phyloP scores from a whole-genome alignment of 2,888 invertebrate species.

The Onchidella celtica region DNA sequence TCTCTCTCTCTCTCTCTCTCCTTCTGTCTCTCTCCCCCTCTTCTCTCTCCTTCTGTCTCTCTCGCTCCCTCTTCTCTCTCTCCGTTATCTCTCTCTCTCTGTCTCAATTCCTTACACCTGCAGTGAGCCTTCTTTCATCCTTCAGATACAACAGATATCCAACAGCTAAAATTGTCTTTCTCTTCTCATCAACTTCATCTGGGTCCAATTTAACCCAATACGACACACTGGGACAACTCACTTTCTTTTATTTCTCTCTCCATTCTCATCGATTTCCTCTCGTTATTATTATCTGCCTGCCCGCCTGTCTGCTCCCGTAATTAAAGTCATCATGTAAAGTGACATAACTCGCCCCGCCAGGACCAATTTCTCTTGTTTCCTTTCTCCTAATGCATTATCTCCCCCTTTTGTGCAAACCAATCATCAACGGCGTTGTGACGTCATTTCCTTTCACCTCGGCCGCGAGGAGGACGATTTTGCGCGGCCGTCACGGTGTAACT shows the following conservation, averaged over 20 bases:
- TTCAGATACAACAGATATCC: not conserved
- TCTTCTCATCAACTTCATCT: not conserved
- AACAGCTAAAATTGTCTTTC: no score
- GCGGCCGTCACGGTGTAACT: not conserved
- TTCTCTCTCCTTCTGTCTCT: not conserved
- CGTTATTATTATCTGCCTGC: not conserved
- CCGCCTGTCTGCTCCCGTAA: not conserved
- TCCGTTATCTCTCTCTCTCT: not conserved
- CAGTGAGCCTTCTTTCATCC: not conserved
- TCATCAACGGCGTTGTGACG: not conserved
- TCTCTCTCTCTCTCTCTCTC: not conserved
- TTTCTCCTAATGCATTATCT: not conserved
- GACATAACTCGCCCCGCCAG: not conserved
- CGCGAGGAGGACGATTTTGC: not conserved
- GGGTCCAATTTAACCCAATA: not conserved
- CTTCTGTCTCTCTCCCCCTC: not conserved
- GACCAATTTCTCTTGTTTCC: not conserved
- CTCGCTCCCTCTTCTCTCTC: not conserved
- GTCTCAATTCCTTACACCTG: not conserved
- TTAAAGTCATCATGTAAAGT: not conserved
- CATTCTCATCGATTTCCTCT: not conserved
- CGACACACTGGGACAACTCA: not conserved
- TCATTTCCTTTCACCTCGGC: not conserved
- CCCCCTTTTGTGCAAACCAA: not conserved
- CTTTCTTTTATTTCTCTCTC: not conserved